Evolutionary conservation across 2,113 vertebrate genomes (phyloP).

Genomic region (Microcebus griseorufus): DNA sequence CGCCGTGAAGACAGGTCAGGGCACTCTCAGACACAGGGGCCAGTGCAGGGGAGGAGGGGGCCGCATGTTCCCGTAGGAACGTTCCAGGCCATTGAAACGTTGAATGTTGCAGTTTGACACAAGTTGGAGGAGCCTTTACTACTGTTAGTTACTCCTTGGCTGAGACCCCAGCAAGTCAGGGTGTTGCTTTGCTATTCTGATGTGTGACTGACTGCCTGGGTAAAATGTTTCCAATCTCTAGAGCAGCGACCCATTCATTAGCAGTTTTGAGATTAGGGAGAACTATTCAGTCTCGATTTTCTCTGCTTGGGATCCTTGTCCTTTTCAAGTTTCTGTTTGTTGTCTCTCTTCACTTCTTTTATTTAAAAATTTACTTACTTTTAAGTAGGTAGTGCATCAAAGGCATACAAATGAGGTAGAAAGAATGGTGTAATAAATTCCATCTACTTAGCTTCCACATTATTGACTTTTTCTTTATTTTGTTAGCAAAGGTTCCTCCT

Average conservation of each 20-base stretch:
- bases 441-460: background rate
- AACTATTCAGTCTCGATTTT: background rate
- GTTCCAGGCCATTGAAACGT: background rate
- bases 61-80: background rate
- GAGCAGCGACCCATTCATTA: background rate
- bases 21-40: background rate
- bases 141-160: background rate
- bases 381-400: background rate
- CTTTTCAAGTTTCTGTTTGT: background rate
- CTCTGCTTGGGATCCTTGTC: background rate
- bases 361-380: background rate
- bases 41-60: background rate
- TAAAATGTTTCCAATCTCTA: background rate
- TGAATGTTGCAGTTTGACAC: background rate
- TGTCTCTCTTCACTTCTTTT: background rate
- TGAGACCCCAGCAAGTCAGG: background rate
- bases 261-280: background rate
- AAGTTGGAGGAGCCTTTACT: background rate
- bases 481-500: background rate
- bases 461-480: background rate
- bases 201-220: background rate
- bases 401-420: background rate
- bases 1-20: background rate
- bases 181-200: background rate
- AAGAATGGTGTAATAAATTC: background rate